These are phyloP conservation scores for Cephalopholis sonnerati DNA, from an alignment of 2,113 vertebrate species.

Conservation along the genomic window DNA sequence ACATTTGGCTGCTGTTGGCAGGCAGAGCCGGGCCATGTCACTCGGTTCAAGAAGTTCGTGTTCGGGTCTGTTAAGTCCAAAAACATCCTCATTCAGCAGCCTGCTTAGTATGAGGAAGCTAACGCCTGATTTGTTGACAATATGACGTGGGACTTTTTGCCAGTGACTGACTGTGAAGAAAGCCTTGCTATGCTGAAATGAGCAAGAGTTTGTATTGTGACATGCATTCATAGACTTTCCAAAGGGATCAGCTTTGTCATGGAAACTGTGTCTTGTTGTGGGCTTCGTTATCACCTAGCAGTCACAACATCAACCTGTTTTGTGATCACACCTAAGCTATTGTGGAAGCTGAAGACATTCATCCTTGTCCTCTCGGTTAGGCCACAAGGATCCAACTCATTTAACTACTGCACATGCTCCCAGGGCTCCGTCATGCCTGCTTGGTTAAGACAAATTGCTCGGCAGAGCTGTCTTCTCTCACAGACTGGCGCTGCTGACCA, in stretches of 20 bases:
- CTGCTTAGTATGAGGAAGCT: conserved; percentile 10
- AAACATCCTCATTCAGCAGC: conserved; percentile 24
- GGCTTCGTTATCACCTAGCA: conserved; percentile 1
- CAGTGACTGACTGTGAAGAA: conserved; percentile 49
- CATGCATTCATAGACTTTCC: background rate
- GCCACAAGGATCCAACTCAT: conserved; percentile 33
- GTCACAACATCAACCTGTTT: conserved; percentile 6
- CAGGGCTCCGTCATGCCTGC: conserved; percentile 31
- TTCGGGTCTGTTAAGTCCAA: conserved; percentile 29
- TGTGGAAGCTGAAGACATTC: conserved; percentile 4
- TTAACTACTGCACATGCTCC: conserved; percentile 27
- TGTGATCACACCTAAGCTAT: background rate
- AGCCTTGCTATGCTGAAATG: conserved; percentile 14
- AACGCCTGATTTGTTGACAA: conserved; percentile 25
- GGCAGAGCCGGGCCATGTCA: conserved; percentile 37
- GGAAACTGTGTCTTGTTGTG: background rate
- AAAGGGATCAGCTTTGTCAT: conserved; percentile 4
- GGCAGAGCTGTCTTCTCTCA: conserved; percentile 35
- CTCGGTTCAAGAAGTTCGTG: conserved; percentile 44
- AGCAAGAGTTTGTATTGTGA: conserved; percentile 5
- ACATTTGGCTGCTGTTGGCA: conserved; percentile 45
- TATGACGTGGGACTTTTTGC: conserved; percentile 12
- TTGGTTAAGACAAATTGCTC: conserved; percentile 42
- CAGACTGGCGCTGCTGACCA: conserved; percentile 36
- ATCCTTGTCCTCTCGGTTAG: background rate